phyloP scores from a whole-genome alignment of 1,140 invertebrate genomes.

The Diabrotica virgifera region DNA sequence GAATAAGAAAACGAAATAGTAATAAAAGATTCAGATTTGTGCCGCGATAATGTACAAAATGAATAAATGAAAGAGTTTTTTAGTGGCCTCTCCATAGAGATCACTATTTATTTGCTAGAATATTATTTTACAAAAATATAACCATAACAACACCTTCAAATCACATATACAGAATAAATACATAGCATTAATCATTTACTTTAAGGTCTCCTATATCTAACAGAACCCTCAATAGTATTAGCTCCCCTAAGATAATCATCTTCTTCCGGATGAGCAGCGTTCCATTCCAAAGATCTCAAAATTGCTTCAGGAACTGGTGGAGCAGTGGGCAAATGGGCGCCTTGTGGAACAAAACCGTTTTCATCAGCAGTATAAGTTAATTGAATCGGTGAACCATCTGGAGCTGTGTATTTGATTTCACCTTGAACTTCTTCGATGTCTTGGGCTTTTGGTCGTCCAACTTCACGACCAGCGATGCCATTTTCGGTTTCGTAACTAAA shows the following conservation, averaged over 20 bases:
- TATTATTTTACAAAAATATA: too few species aligned
- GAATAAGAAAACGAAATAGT: too few species aligned
- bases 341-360: conserved; percentile 26
- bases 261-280: conserved; percentile 23
- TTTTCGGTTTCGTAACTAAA: conserved; percentile 23
- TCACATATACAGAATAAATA: too few species aligned
- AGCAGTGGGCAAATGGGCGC: conserved; percentile 24
- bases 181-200: too few species aligned
- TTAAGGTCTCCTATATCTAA: too few species aligned
- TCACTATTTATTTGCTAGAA: too few species aligned
- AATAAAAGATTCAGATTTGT: too few species aligned
- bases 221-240: too few species aligned
- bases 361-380: conserved; percentile 24
- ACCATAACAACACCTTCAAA: too few species aligned
- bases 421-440: conserved; percentile 13
- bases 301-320: conserved; percentile 29
- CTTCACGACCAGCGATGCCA: conserved; percentile 19
- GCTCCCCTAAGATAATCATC: conserved; percentile 1
- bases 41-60: too few species aligned
- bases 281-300: conserved; percentile 25
- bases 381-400: conserved; percentile 15
- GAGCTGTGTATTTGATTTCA: conserved; percentile 11
- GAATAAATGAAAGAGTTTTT: too few species aligned
- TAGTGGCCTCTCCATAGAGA: too few species aligned
- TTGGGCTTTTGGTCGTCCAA: conserved; percentile 8